Evolutionary conservation across 1,140 invertebrate species (phyloP).

Genomic region (Mamestra configurata): DNA sequence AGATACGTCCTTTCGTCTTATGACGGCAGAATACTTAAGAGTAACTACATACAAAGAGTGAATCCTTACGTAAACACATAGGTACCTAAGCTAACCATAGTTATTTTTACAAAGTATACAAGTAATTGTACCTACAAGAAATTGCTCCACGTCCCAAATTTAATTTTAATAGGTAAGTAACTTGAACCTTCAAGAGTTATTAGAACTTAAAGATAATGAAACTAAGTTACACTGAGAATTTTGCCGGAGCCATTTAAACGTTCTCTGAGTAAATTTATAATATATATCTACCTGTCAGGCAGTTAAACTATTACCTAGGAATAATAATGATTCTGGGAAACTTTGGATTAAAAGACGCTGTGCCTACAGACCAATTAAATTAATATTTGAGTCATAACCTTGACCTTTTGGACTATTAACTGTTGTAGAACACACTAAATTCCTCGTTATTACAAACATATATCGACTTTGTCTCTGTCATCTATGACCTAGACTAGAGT

Average conservation of each 20-base stretch:
- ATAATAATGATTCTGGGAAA: slow-evolving; percentile 6
- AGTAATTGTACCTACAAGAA: not conserved
- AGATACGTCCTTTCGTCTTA: too few species aligned
- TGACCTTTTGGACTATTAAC: too few species aligned
- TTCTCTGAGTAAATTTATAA: slow-evolving; percentile 24
- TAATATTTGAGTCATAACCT: too few species aligned
- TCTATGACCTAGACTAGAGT: too few species aligned
- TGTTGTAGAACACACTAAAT: too few species aligned
- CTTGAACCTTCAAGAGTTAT: slow-evolving; percentile 38
- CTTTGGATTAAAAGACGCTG: not conserved
- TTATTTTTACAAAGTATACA: too few species aligned
- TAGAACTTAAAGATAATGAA: slow-evolving; percentile 37
- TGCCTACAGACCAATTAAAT: not conserved
- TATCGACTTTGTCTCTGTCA: too few species aligned
- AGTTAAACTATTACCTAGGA: slow-evolving; percentile 9
- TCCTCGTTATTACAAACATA: too few species aligned
- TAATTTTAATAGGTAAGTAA: slow-evolving; percentile 28
- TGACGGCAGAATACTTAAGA: too few species aligned
- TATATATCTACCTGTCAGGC: slow-evolving; percentile 13
- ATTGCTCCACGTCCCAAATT: slow-evolving; percentile 2
- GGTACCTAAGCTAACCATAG: too few species aligned
- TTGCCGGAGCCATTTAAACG: slow-evolving; percentile 20
- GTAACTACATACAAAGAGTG: too few species aligned
- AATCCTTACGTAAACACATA: too few species aligned
- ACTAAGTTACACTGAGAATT: slow-evolving; percentile 26